Evolutionary conservation across 2,113 vertebrate species (phyloP).

Genomic region (Tyrannus savana): DNA sequence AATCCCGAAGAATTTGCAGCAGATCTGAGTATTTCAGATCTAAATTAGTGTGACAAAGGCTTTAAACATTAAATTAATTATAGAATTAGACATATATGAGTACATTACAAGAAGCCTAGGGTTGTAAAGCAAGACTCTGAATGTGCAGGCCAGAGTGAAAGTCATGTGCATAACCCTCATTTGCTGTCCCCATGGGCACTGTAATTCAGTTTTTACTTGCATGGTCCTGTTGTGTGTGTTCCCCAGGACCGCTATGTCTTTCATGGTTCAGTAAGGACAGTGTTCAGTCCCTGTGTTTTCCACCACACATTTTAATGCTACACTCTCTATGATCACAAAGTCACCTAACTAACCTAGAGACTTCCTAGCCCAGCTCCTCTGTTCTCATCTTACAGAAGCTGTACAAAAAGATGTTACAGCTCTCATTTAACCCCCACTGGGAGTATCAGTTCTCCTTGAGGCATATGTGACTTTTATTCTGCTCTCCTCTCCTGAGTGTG

Average conservation of each 20-base stretch:
- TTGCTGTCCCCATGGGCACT: not conserved
- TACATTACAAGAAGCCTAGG: not conserved
- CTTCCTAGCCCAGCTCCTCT: not conserved
- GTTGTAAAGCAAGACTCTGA: not conserved
- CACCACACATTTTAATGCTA: fast-evolving
- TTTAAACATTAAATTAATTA: not conserved
- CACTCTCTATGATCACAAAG: not conserved
- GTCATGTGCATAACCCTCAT: not conserved
- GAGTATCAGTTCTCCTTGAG: not conserved
- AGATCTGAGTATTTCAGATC: not conserved
- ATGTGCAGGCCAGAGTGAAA: not conserved
- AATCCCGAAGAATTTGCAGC: not conserved
- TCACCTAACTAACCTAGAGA: too few species aligned
- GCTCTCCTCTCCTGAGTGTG: not conserved
- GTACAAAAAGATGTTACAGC: not conserved
- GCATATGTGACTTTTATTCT: not conserved
- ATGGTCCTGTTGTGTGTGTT: not conserved
- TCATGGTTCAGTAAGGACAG: not conserved
- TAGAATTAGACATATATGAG: not conserved
- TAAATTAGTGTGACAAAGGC: not conserved
- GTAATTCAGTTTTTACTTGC: not conserved
- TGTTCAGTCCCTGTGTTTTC: not conserved
- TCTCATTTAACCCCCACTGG: fast-evolving
- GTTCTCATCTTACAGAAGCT: not conserved
- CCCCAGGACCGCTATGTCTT: not conserved